Conservation (phyloP, 1,140 invertebrate species). For the Brachionus calyciflorus region DNA sequence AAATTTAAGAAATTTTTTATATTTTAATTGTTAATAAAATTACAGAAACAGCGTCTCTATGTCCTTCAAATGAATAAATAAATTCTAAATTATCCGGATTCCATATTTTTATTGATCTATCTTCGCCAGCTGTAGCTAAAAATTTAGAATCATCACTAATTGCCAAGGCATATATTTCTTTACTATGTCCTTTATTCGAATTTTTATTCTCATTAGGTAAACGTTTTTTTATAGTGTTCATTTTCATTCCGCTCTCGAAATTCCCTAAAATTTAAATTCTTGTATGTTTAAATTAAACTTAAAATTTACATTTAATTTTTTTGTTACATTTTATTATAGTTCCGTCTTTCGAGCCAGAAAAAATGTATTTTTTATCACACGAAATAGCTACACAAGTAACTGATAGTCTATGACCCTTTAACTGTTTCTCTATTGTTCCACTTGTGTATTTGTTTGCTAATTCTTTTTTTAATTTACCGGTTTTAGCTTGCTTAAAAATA, state of each 20-base stretch:
- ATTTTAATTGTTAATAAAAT: conserved; percentile 27
- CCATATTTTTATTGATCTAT: conserved; percentile 78
- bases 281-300: neutral
- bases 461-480: conserved; percentile 64
- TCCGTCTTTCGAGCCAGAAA: conserved; percentile 81
- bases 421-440: conserved; percentile 51
- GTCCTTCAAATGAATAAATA: conserved; percentile 71
- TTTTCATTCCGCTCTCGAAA: conserved; percentile 60
- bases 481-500: conserved; percentile 69
- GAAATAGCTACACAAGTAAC: conserved; percentile 79
- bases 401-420: conserved; percentile 68
- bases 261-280: conserved; percentile 61
- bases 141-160: conserved; percentile 80
- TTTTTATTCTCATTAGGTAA: conserved; percentile 57
- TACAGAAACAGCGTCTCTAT: conserved; percentile 61
- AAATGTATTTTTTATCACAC: conserved; percentile 71
- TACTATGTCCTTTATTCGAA: conserved; percentile 60
- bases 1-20: conserved; percentile 49
- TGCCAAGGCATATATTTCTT: conserved; percentile 70
- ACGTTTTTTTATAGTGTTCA: conserved; percentile 58
- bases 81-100: conserved; percentile 72
- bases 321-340: conserved; percentile 77
- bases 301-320: neutral
- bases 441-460: conserved; percentile 46
- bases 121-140: conserved; percentile 75